phyloP scores from a whole-genome alignment of 2,113 vertebrate genomes.

The Psilopogon haemacephalus region DNA sequence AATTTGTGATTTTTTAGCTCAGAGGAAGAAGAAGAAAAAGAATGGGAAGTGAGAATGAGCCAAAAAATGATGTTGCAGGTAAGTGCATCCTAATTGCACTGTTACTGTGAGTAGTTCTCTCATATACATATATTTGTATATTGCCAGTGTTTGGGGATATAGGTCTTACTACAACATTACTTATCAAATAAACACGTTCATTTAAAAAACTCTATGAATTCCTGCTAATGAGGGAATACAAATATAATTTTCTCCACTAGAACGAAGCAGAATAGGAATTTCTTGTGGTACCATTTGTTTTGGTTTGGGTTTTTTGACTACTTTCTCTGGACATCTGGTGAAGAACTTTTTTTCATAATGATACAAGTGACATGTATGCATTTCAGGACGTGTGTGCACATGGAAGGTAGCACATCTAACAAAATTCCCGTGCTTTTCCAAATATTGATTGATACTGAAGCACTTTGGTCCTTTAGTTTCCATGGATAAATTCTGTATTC shows the following conservation, averaged over 20 bases:
- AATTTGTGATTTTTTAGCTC: slow-evolving; percentile 70
- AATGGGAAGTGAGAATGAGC: slow-evolving; percentile 76
- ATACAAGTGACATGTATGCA: background rate
- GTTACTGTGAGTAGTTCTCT: background rate
- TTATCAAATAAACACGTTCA: background rate
- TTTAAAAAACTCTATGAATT: background rate
- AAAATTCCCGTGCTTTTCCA: background rate
- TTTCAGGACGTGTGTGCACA: background rate
- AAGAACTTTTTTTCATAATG: background rate
- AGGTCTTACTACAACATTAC: background rate
- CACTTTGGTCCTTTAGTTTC: background rate
- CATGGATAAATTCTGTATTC: background rate
- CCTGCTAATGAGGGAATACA: background rate
- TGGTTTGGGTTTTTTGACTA: background rate
- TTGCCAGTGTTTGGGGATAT: background rate
- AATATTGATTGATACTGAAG: background rate
- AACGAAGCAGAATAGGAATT: background rate
- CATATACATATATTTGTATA: background rate
- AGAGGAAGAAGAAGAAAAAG: slow-evolving; percentile 86
- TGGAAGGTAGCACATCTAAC: background rate
- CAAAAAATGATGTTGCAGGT: slow-evolving; percentile 82
- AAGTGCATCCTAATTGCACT: background rate
- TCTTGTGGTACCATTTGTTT: background rate
- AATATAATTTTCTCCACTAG: background rate
- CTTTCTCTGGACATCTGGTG: background rate